Evolutionary conservation across 2,113 vertebrate genomes (phyloP).

Genomic region (Nicator chloris): DNA sequence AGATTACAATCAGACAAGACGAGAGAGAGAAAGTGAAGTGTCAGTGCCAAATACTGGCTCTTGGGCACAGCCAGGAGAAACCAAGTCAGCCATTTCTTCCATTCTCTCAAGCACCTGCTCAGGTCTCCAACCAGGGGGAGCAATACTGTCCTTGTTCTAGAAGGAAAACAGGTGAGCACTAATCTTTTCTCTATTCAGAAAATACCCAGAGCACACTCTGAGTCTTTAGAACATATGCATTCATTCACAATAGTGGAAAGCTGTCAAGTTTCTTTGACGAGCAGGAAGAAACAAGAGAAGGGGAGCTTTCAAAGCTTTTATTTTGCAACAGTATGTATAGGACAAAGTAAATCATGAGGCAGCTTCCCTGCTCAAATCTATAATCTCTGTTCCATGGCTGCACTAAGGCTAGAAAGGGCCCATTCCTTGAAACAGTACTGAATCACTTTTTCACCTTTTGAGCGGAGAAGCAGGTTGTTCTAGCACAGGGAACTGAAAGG

Average conservation of each 20-base stretch:
- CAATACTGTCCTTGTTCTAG: background rate
- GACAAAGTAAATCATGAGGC: background rate
- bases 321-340: background rate
- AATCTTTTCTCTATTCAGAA: background rate
- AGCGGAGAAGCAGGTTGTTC: background rate
- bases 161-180: background rate
- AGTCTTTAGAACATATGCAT: background rate
- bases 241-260: background rate
- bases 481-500: background rate
- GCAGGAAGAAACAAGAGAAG: background rate
- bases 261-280: background rate
- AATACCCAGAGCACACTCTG: background rate
- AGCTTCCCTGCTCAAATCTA: background rate
- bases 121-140: fast-evolving
- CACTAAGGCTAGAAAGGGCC: background rate
- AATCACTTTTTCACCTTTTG: background rate
- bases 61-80: background rate
- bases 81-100: background rate
- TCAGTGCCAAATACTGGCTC: background rate
- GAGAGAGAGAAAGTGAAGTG: background rate
- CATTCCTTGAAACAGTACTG: background rate
- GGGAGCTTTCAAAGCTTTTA: background rate
- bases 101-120: background rate
- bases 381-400: background rate
- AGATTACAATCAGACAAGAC: background rate